These are phyloP conservation scores for Eristalis tenax DNA, from an alignment of 2,888 invertebrate genomes.

Conservation along the genomic window DNA sequence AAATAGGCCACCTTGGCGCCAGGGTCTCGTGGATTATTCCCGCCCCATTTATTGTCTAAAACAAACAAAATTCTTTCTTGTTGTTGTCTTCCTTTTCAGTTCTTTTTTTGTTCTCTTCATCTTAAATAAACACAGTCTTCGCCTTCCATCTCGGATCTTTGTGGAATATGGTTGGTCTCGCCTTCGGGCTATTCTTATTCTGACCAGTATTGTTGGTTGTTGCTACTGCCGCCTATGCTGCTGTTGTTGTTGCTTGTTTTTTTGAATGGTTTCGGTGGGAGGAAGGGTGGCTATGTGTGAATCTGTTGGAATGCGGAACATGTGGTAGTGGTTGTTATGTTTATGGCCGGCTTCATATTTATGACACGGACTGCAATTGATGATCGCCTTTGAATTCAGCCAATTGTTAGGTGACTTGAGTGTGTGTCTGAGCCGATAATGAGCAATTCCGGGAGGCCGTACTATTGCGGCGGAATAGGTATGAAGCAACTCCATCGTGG, in stretches of 20 bases:
- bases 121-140: conserved; percentile 51
- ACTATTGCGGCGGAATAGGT: neutral
- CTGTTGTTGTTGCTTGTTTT: neutral
- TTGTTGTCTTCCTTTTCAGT: neutral
- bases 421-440: conserved; percentile 2
- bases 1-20: conserved; percentile 71
- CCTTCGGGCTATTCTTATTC: conserved; percentile 40
- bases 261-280: neutral
- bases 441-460: neutral
- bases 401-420: conserved; percentile 34
- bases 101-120: conserved; percentile 20
- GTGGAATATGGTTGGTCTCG: conserved; percentile 26
- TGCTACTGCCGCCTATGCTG: conserved; percentile 11
- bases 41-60: conserved; percentile 63
- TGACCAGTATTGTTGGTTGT: conserved; percentile 23
- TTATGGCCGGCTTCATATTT: conserved; percentile 48
- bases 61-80: conserved; percentile 52
- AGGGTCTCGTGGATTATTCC: conserved; percentile 57
- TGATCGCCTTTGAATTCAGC: conserved; percentile 27
- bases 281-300: neutral
- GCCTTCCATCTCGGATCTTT: conserved; percentile 25
- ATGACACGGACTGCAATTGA: conserved; percentile 49
- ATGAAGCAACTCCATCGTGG: neutral
- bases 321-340: conserved; percentile 22
- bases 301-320: conserved; percentile 32